These are phyloP conservation scores for Taenioides sp. DNA, from an alignment of 2,797 vertebrate species.

Conservation along the genomic window DNA sequence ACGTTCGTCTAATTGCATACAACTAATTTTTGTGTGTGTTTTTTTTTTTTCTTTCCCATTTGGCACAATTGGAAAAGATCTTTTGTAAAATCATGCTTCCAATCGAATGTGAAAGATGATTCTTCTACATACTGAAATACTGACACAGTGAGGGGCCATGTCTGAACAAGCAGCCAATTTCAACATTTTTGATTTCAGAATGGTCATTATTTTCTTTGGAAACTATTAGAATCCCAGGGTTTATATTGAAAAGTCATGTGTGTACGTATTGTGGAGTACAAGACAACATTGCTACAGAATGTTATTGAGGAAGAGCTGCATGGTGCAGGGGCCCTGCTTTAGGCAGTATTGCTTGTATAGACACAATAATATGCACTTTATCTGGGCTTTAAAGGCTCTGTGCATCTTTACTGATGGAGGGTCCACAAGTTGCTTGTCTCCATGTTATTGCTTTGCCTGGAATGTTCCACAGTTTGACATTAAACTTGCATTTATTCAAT, in stretches of 20 bases:
- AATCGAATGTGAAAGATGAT: slow-evolving; percentile 68
- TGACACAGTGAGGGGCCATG: slow-evolving; percentile 3
- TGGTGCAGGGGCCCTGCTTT: too few relatives aligned
- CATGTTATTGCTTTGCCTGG: too few relatives aligned
- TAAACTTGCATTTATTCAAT: too few relatives aligned
- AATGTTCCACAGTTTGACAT: too few relatives aligned
- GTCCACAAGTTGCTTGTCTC: not conserved
- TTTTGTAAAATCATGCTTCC: slow-evolving; percentile 61
- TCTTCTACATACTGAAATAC: slow-evolving; percentile 36
- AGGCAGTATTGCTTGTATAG: too few relatives aligned
- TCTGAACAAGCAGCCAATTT: slow-evolving; percentile 31
- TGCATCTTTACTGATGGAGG: too few relatives aligned
- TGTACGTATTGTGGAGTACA: not conserved
- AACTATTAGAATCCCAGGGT: not conserved
- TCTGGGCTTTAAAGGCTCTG: not conserved
- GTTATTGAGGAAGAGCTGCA: too few relatives aligned
- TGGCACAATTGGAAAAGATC: slow-evolving; percentile 74
- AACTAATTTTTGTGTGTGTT: slow-evolving; percentile 66
- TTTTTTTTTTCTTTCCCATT: slow-evolving; percentile 67
- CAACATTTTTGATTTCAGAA: slow-evolving; percentile 14
- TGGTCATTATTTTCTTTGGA: slow-evolving; percentile 19
- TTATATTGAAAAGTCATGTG: not conserved
- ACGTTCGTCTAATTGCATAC: slow-evolving; percentile 32
- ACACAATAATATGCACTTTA: too few relatives aligned
- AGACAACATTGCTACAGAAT: not conserved